Base-by-base conservation (phyloP, 2,888 invertebrate genomes). In the Himalopsyche anomala region DNA sequence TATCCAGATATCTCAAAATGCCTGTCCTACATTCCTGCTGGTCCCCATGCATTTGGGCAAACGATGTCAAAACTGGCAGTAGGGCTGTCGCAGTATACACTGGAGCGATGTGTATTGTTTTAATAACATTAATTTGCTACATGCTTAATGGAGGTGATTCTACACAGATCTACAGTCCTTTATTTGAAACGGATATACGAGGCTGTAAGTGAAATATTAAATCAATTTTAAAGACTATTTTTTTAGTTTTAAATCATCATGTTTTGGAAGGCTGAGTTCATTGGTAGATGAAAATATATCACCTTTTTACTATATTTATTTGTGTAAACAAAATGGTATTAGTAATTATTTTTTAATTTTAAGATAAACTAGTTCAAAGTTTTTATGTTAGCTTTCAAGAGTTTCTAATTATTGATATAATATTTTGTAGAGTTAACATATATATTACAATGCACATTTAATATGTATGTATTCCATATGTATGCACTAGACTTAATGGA, bases 141-240 rank as follows among this genome's bases (percentile, higher is more conserved):
- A 96, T 97, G 92, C 94, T 98, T 92, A 91, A 91, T 89, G 98
- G 98, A n/a, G 98, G 98, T 36, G 97, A 98, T 90, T 98, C 98
- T 0, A 95, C 97, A 0, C 97, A 98, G 91, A 92, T 98, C 5
- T 98, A 97, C 93, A 96, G 96, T 90, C 98, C 98, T 0, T 92
- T 97, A 54, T 98, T 98, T 91, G 98, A 98, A 92, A 95, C 97
- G 51, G 97, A 98, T 92, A 94, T 97, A 9, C 93, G 96, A 90
- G 92, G 92, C 89, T 95, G 96, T 96, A 92, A 94, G 95, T 94
- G 81, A 19, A 19, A 51, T 51, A 3, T 15, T 51, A 51, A 12
- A 51, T 51, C 12, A 45, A 87, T 19, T 69, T n/a, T 15, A 80
- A 74, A 2, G 2, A 3, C 3, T 11, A 12, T 74, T 74, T 19